Conservation (phyloP, 2,113 vertebrate genomes). For the Boulengeromyrus knoepffleri region DNA sequence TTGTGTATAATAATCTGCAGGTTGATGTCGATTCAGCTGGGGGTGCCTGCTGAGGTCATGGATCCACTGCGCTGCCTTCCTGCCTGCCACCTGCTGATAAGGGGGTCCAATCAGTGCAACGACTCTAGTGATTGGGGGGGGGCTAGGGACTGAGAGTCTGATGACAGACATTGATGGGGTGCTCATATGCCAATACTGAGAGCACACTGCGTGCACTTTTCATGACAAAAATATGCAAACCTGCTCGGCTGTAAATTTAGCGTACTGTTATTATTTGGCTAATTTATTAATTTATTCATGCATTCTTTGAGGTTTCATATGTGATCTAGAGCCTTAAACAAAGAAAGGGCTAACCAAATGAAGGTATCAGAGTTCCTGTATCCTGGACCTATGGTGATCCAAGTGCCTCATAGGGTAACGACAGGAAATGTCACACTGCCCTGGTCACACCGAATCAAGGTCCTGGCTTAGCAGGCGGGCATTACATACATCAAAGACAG, state of each 20-base stretch:
- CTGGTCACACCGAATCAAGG: background rate
- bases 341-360: background rate
- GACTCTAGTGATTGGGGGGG: background rate
- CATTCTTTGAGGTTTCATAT: background rate
- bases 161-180: background rate
- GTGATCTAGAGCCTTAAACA: background rate
- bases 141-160: background rate
- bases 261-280: background rate
- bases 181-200: background rate
- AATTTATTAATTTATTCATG: background rate
- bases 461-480: background rate
- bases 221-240: background rate
- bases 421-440: background rate
- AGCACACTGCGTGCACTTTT: background rate
- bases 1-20: slow-evolving; percentile 3
- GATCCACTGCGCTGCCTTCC: background rate
- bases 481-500: background rate
- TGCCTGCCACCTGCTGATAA: slow-evolving; percentile 2
- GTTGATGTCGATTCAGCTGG: background rate
- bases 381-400: background rate
- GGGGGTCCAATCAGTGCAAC: background rate
- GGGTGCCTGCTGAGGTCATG: background rate
- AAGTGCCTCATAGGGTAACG: background rate
- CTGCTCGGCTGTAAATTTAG: background rate
- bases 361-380: background rate